phyloP scores from a whole-genome alignment of 1,140 invertebrate species.

The Penaeus vannamei region DNA sequence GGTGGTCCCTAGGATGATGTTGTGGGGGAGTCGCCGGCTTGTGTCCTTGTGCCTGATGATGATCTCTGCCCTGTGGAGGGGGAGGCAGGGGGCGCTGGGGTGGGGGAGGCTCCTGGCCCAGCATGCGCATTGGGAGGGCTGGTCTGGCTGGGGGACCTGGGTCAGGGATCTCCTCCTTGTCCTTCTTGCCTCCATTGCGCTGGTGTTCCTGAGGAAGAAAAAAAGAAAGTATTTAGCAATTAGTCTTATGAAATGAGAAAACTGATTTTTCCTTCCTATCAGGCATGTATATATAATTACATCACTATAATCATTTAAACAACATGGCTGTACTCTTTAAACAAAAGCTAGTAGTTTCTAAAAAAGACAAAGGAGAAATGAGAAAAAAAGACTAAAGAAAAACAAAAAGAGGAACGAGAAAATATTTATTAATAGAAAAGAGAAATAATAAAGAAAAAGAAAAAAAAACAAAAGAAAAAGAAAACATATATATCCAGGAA shows the following conservation, averaged over 20 bases:
- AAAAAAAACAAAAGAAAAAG: neutral
- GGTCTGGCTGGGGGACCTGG: slow-evolving; percentile 87
- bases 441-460: no score
- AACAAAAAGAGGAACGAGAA: neutral
- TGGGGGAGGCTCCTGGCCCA: slow-evolving; percentile 78
- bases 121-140: slow-evolving; percentile 88
- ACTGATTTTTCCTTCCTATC: no score
- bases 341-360: no score
- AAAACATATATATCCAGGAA: no score
- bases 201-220: slow-evolving; percentile 75
- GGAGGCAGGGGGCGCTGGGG: slow-evolving; percentile 87
- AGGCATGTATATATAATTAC: no score
- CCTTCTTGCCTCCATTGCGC: slow-evolving; percentile 66
- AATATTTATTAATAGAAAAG: neutral
- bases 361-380: no score
- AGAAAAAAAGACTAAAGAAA: no score
- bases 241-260: no score
- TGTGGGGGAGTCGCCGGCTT: slow-evolving; percentile 76
- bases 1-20: slow-evolving; percentile 65
- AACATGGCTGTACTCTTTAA: no score
- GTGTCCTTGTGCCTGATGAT: slow-evolving; percentile 78
- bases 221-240: slow-evolving; percentile 41
- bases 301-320: no score
- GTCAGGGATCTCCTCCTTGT: slow-evolving; percentile 78
- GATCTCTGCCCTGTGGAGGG: slow-evolving; percentile 79